Evolutionary conservation across 2,797 vertebrate genomes (phyloP).

Genomic region (Rhynchonycteris naso): DNA sequence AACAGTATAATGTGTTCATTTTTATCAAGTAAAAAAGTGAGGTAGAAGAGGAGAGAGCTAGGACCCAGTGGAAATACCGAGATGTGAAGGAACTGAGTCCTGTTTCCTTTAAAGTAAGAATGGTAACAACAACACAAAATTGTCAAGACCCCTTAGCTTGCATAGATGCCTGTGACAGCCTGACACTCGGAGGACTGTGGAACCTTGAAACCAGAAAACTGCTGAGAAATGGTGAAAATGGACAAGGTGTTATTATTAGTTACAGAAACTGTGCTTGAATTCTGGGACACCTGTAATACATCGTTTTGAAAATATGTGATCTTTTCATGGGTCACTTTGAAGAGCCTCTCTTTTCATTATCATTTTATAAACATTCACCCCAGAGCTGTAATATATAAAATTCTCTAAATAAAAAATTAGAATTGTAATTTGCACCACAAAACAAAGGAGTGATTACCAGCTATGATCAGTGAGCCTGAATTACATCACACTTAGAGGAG

Average conservation of each 20-base stretch:
- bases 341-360: slow-evolving; percentile 26
- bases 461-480: slow-evolving; percentile 62
- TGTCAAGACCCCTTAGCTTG: neutral
- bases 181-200: neutral
- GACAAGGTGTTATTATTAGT: neutral
- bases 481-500: slow-evolving; percentile 59
- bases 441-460: slow-evolving; percentile 41
- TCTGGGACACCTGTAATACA: neutral
- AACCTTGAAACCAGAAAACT: neutral
- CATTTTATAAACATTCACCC: neutral
- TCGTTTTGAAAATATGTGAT: neutral
- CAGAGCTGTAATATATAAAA: neutral
- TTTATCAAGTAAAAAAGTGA: neutral
- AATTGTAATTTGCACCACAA: slow-evolving; percentile 16
- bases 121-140: neutral
- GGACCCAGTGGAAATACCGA: neutral
- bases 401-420: slow-evolving; percentile 11
- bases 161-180: neutral
- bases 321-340: slow-evolving; percentile 28
- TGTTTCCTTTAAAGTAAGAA: neutral
- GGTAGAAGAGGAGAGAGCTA: neutral
- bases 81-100: neutral
- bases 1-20: neutral
- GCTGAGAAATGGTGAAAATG: neutral
- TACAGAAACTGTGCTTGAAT: neutral